phyloP scores from a whole-genome alignment of 2,797 vertebrate species.

The Darevskia nairensis region DNA sequence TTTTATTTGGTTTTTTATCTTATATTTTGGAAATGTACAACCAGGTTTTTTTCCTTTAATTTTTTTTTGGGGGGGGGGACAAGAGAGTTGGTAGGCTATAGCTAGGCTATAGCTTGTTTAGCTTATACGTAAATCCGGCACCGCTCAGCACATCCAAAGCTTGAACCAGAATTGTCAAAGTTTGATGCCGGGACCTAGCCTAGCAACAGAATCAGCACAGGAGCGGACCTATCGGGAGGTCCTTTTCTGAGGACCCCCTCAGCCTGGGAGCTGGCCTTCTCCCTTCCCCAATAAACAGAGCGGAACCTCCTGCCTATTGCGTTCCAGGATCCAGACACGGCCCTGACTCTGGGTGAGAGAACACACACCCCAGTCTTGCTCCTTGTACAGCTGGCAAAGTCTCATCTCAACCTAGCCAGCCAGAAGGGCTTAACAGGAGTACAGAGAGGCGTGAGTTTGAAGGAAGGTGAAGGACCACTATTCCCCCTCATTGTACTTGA shows the following conservation, averaged over 20 bases:
- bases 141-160: neutral
- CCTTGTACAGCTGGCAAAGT: neutral
- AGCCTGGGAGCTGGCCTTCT: neutral
- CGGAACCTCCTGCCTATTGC: neutral
- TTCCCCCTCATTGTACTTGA: constrained; percentile 32
- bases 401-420: constrained; percentile 11
- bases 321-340: neutral
- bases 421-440: constrained; percentile 13
- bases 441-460: neutral
- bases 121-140: no score
- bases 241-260: neutral
- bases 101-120: no score
- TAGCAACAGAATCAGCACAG: neutral
- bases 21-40: no score
- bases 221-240: neutral
- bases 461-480: constrained; percentile 21
- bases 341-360: neutral
- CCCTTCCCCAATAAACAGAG: neutral
- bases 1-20: no score
- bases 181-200: no score
- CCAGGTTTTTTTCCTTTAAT: no score
- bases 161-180: neutral
- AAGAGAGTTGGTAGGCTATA: no score
- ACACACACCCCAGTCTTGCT: neutral
- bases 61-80: no score